A percentile compares a stretch with the other conserved stretches of the same genome.
phyloP scores from a whole-genome alignment of 2,888 invertebrate genomes.

The Nipponacmea schrenckii region DNA sequence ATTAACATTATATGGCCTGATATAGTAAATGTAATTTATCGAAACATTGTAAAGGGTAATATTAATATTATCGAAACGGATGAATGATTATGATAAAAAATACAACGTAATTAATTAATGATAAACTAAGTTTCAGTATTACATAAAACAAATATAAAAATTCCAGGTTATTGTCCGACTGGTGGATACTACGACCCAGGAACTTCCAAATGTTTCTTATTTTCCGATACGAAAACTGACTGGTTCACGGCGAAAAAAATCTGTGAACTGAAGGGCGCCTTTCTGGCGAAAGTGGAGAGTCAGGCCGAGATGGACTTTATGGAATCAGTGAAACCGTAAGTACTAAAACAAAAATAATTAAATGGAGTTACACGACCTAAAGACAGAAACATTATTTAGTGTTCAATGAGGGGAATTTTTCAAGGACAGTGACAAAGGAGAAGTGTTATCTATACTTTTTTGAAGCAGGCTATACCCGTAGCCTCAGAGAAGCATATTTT shows the following conservation, averaged over 20 bases:
- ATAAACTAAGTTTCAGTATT: too few relatives aligned
- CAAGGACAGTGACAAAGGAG: too few relatives aligned
- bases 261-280: constrained; percentile 8
- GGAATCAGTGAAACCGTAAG: background rate
- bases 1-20: too few relatives aligned
- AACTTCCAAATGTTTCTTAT: background rate
- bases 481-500: too few relatives aligned
- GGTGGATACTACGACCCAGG: background rate
- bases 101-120: too few relatives aligned
- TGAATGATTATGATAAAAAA: too few relatives aligned
- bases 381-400: background rate
- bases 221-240: background rate
- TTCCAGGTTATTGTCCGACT: background rate
- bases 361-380: background rate
- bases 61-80: too few relatives aligned
- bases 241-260: constrained; percentile 6
- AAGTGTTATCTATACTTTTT: too few relatives aligned
- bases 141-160: background rate
- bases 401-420: too few relatives aligned
- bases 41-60: too few relatives aligned
- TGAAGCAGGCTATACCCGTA: too few relatives aligned
- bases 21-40: too few relatives aligned
- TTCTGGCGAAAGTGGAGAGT: constrained; percentile 3
- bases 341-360: background rate
- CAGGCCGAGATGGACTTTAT: constrained; percentile 9